Evolutionary conservation across 1,140 invertebrate genomes (phyloP), one percentile per base, ranked within the genome.

Genomic region (Episyrphus balteatus): DNA sequence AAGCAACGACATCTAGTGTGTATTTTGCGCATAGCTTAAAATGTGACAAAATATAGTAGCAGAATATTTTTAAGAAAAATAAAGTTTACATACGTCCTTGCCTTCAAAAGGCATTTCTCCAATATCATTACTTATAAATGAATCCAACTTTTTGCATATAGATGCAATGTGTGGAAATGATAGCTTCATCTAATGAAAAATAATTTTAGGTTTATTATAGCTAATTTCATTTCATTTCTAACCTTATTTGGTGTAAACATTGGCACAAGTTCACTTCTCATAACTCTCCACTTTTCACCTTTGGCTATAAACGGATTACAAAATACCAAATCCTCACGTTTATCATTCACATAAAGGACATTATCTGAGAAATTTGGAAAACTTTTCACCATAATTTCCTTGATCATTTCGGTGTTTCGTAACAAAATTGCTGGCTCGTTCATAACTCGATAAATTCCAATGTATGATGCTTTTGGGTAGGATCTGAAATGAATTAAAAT

Each of bases 371-470:
- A 59, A 15, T 53, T 15, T 1, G 42, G 5, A 21, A 62, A 62
- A 30, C 36, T 46, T 19, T 53, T 53, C 26, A 62, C 36, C 42
- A 62, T 49, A 8, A 52, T 2, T 19, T 52, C 44, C 36, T 52
- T 52, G 5, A 49, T 21, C 47, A 52, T 44, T 11, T 46, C 47
- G 2, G 55, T 48, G 17, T 52, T 51, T 1, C 55, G 50, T 9
- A 61, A 15, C 14, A 62, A 39, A 10, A 62, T 33, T 2, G 58
- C 53, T 2, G 59, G 59, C 12, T 57, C 59, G 43, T 61, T 61
- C 17, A 61, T 58, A 12, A 62, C 19, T 0, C 57, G 56, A 38
- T 61, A 62, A 32, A 62, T 55, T 19, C 50, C 57, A 37, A 62
- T 51, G 17, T 57, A 62, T 8, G 33, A 39, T 33, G 51, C 31